Conservation (phyloP, 1,140 invertebrate genomes). For the Anthonomus grandis region DNA sequence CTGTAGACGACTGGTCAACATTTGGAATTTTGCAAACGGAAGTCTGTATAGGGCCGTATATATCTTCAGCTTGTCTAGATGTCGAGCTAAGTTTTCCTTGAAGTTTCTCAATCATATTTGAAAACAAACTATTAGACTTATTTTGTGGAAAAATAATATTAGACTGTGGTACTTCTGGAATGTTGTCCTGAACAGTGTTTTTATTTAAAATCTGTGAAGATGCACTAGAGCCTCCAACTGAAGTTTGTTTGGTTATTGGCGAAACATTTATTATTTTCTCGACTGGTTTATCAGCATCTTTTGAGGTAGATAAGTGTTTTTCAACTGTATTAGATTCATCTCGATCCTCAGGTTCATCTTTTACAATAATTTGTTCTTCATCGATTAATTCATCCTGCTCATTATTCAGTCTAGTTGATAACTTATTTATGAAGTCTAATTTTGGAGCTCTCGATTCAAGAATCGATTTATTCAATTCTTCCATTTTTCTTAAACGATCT, state of each 20-base stretch:
- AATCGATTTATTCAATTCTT: conserved; percentile 37
- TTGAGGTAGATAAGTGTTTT: background rate
- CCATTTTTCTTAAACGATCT: conserved; percentile 40
- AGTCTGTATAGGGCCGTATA: background rate
- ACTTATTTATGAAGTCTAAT: conserved; percentile 37
- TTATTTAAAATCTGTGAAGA: conserved; percentile 13
- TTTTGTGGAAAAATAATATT: conserved; percentile 17
- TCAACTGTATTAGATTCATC: conserved; percentile 15
- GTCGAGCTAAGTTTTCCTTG: conserved; percentile 29
- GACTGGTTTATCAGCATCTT: too few relatives aligned
- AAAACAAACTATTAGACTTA: conserved; percentile 18
- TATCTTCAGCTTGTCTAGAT: background rate
- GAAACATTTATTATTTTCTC: too few relatives aligned
- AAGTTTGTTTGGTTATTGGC: background rate
- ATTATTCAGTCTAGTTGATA: conserved; percentile 31
- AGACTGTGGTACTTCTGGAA: background rate
- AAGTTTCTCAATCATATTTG: conserved; percentile 35
- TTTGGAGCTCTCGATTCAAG: conserved; percentile 28
- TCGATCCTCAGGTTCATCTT: conserved; percentile 23
- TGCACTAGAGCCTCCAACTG: background rate
- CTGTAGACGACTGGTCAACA: background rate
- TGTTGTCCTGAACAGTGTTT: conserved; percentile 19
- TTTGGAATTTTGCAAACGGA: background rate
- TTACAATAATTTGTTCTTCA: conserved; percentile 16
- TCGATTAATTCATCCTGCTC: conserved; percentile 14